A percentile compares a stretch with the other conserved stretches of the same genome.
Conservation (phyloP, 1,140 invertebrate genomes). For the Drosophila subpulchrella region DNA sequence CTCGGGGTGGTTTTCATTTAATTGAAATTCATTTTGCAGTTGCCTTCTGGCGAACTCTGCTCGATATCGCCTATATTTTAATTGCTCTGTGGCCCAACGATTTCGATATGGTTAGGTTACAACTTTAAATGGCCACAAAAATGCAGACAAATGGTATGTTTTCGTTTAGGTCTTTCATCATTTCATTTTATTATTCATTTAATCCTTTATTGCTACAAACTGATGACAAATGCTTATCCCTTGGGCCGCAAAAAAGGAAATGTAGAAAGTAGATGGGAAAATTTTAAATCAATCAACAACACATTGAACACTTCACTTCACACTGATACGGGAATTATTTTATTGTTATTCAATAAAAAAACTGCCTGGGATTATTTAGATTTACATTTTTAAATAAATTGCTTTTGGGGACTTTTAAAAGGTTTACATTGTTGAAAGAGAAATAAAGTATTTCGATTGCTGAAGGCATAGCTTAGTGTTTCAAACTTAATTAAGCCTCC, state of each 20-base stretch:
- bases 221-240: slow-evolving; percentile 44
- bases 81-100: slow-evolving; percentile 24
- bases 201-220: slow-evolving; percentile 38
- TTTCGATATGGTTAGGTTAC: slow-evolving; percentile 1
- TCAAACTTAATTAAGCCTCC: background rate
- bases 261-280: slow-evolving; percentile 20
- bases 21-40: slow-evolving; percentile 37
- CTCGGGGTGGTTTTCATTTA: slow-evolving; percentile 18
- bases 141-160: slow-evolving; percentile 23
- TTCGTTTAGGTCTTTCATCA: slow-evolving; percentile 5
- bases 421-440: background rate
- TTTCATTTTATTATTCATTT: slow-evolving; percentile 39
- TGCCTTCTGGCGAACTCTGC: slow-evolving; percentile 10
- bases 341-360: slow-evolving; percentile 9
- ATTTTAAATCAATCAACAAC: slow-evolving; percentile 49
- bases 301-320: slow-evolving; percentile 31
- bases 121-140: slow-evolving; percentile 15
- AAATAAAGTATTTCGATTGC: slow-evolving; percentile 1
- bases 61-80: slow-evolving; percentile 20
- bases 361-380: slow-evolving; percentile 19
- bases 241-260: slow-evolving; percentile 16
- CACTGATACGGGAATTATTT: background rate
- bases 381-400: slow-evolving; percentile 35
- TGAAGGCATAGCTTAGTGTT: slow-evolving; percentile 5
- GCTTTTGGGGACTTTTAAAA: background rate